Percentiles rank a stretch among this genome's conserved stretches.
Evolutionary conservation across 1,140 invertebrate species (phyloP).

Genomic region (Geopemphigus sp.): DNA sequence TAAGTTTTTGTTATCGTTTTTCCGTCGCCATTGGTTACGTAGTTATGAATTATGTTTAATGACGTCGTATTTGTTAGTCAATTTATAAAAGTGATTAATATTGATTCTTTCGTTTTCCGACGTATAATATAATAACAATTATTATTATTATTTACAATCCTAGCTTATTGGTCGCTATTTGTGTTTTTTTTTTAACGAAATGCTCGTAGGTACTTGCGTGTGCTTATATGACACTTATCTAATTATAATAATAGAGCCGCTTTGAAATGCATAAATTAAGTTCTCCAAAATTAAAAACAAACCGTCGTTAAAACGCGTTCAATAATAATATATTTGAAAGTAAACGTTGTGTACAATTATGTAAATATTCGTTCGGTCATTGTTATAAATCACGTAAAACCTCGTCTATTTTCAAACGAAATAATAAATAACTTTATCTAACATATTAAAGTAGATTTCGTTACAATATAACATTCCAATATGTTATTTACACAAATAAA

Average conservation of each 20-base stretch:
- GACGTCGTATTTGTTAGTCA: constrained; percentile 20
- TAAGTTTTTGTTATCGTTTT: constrained; percentile 24
- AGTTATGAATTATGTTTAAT: constrained; percentile 5
- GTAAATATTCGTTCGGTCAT: neutral
- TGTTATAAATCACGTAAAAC: neutral
- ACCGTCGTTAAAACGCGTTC: too few relatives aligned
- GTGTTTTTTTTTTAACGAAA: too few relatives aligned
- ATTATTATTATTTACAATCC: neutral
- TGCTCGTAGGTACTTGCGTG: too few relatives aligned
- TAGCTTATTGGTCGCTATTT: neutral
- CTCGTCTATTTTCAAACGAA: too few relatives aligned
- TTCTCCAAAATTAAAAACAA: too few relatives aligned
- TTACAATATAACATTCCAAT: too few relatives aligned
- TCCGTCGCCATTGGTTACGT: constrained; percentile 31
- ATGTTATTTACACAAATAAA: too few relatives aligned
- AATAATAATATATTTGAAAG: neutral
- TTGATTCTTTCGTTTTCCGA: neutral
- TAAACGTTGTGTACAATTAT: neutral
- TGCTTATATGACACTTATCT: too few relatives aligned
- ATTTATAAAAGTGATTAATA: constrained; percentile 3
- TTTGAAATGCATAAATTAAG: neutral
- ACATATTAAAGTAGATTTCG: too few relatives aligned
- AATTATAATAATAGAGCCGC: neutral
- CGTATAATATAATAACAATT: neutral
- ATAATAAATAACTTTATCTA: too few relatives aligned